Evolutionary conservation across 2,113 vertebrate species (phyloP).

Genomic region (Neoarius graeffei): DNA sequence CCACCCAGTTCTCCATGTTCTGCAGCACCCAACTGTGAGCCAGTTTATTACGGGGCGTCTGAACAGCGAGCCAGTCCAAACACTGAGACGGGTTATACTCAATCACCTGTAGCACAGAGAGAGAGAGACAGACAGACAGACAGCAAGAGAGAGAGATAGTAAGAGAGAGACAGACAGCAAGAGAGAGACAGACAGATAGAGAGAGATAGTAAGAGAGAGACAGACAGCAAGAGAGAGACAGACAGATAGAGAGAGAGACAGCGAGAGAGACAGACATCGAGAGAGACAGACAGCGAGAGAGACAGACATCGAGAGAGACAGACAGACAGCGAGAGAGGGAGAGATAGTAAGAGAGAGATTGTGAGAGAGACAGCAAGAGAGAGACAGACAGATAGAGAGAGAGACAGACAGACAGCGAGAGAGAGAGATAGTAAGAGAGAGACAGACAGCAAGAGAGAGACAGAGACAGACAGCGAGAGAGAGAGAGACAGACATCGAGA

Average conservation of each 20-base stretch:
- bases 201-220: background rate
- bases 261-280: background rate
- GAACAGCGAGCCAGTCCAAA: slow-evolving; percentile 97
- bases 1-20: slow-evolving; percentile 99
- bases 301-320: background rate
- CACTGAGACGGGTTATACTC: slow-evolving; percentile 99
- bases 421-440: background rate
- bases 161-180: too few species aligned
- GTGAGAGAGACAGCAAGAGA: background rate
- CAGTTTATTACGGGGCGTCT: slow-evolving; percentile 95
- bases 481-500: background rate
- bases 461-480: too few species aligned
- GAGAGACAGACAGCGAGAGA: too few species aligned
- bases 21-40: slow-evolving; percentile 99
- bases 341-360: background rate
- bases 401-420: background rate
- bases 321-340: background rate
- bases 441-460: background rate
- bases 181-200: background rate
- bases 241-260: background rate
- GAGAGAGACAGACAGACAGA: background rate
- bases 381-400: background rate
- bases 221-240: too few species aligned
- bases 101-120: slow-evolving; percentile 81
- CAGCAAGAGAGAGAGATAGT: background rate